Conservation (phyloP, 1,140 invertebrate species). For the Scylla paramamosain region DNA sequence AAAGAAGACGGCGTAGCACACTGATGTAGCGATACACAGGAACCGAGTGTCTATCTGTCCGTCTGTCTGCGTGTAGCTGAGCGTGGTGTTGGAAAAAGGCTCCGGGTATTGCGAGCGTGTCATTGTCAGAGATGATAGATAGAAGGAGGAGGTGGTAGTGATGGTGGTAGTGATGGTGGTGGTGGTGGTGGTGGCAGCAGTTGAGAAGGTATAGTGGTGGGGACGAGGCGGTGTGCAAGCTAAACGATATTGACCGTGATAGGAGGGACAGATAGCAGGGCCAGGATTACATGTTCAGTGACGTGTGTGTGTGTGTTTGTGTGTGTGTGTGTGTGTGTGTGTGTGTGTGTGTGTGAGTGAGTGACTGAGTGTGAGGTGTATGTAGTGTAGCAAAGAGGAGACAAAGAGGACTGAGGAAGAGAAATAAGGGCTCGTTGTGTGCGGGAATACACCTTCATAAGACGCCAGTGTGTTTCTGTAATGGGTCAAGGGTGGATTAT, state of each 20-base stretch:
- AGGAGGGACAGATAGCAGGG: background rate
- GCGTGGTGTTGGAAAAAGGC: background rate
- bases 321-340: constrained; percentile 20
- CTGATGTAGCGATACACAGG: background rate
- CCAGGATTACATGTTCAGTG: background rate
- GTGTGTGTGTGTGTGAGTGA: background rate
- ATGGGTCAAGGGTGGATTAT: background rate
- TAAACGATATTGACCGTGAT: constrained; percentile 8
- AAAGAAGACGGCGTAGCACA: background rate
- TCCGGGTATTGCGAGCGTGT: background rate
- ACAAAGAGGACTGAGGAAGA: background rate
- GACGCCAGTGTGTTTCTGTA: background rate
- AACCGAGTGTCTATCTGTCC: background rate
- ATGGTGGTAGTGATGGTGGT: background rate
- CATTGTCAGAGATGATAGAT: background rate
- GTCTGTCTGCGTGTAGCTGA: background rate
- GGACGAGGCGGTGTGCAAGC: background rate
- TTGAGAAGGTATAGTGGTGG: too few species aligned
- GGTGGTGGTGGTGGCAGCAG: background rate
- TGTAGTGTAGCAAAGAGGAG: background rate
- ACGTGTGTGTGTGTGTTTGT: background rate
- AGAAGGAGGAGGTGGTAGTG: background rate
- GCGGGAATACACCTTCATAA: background rate
- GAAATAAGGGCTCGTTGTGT: background rate
- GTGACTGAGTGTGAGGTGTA: background rate